Evolutionary conservation across 1,140 invertebrate genomes (phyloP).

Genomic region (Macrotrachela quadricornifera): DNA sequence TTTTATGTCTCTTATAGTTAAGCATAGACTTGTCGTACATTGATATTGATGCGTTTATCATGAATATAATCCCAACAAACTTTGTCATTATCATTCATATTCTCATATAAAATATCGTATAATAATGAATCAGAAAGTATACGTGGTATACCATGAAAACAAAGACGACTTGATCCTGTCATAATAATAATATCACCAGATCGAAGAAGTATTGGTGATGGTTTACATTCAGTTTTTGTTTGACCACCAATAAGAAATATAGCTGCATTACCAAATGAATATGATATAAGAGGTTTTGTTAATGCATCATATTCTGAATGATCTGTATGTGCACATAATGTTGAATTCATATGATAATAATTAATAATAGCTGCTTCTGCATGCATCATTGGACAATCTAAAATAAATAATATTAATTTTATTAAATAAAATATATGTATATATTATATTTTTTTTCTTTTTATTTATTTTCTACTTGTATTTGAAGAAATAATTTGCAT

Average conservation of each 20-base stretch:
- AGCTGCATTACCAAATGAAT: conserved; percentile 19
- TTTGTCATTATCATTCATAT: too few species aligned
- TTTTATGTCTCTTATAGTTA: too few species aligned
- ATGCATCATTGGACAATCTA: conserved; percentile 43
- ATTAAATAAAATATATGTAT: neutral
- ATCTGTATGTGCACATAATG: conserved; percentile 67
- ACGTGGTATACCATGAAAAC: conserved; percentile 6
- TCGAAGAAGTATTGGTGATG: neutral
- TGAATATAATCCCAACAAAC: too few species aligned
- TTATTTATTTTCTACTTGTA: too few species aligned
- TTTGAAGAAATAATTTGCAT: too few species aligned
- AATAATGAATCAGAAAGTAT: neutral
- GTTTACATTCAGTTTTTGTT: neutral
- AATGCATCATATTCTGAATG: conserved; percentile 57
- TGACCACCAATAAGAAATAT: conserved; percentile 1
- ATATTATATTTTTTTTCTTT: too few species aligned
- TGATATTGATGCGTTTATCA: too few species aligned
- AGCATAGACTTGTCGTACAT: too few species aligned
- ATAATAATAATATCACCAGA: conserved; percentile 7
- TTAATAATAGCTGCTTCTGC: conserved; percentile 79
- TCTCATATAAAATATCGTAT: too few species aligned
- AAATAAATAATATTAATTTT: conserved; percentile 33
- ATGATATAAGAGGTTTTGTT: conserved; percentile 60
- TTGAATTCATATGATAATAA: conserved; percentile 73
- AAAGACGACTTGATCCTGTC: neutral